Evolutionary conservation across 2,113 vertebrate species (phyloP), one percentile per base, ranked within the genome.

Genomic region (Capricornis sumatraensis): DNA sequence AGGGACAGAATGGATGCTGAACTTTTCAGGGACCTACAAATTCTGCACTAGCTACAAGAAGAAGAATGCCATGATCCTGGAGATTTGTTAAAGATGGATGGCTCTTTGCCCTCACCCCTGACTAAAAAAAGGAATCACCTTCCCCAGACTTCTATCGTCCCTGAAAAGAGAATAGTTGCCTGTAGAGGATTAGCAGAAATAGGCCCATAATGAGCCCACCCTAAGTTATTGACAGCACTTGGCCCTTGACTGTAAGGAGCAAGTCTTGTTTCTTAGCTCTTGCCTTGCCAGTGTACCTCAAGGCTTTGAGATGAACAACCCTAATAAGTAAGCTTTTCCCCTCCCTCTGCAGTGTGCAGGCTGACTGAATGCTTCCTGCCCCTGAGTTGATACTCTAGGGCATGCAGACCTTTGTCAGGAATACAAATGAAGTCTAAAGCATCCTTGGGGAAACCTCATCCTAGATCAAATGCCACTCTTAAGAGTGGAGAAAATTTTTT

Each of bases 151-250:
- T 91, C 87, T 62, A 30, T 4, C 23, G 2, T 55, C 21, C 45
- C 88, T 93, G 91, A 93, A 96, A 97, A 96, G 91, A 95, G 88
- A 58, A 76, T 81, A 47, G 88, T 57, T 58, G 57, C 60, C 92
- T 79, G 36, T 0, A 28, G 84, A 92, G 86, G 40, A 94, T 96
- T 84, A 89, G 43, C 78, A 91, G 78, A 96, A 95, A 98, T 27
- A 94, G 92, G 60, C 21, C 71, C 21, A 25, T 89, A 76, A 97
- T 74, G 94, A 97, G 67, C 82, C 87, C 87, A 28, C n/a, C 64
- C 45, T 30, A 8, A 87, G 91, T 90, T 94, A 76, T 13, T 28
- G 84, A 58, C 43, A 62, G 89, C 83, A 55, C 62, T 76, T 79
- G 36, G 60, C 47, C 27, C 62, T 87, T 87, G 58, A 76, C 83